Percentiles rank a stretch among this genome's conserved stretches.
Conservation (phyloP, 2,113 vertebrate genomes). For the Empidonax alnorum region DNA sequence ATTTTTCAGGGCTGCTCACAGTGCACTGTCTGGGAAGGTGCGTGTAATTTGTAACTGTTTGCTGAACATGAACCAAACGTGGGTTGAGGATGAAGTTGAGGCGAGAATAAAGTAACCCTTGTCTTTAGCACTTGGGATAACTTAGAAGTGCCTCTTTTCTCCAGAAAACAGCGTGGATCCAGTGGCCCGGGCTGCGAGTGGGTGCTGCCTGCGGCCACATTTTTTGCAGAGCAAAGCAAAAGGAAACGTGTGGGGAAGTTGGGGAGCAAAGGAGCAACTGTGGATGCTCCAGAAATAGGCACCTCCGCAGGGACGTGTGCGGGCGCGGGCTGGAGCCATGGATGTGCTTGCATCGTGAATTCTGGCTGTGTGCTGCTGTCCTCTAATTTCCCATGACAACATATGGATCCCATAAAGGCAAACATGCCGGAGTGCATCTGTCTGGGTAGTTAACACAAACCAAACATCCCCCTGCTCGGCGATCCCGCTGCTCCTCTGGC, state of each 20-base stretch:
- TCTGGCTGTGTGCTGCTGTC: conserved; percentile 66
- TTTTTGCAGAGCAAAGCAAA: conserved; percentile 4
- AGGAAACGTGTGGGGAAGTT: conserved; percentile 24
- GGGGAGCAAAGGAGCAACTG: neutral
- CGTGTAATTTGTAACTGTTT: conserved; percentile 25
- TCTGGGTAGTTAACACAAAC: conserved; percentile 78
- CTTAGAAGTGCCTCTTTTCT: conserved; percentile 38
- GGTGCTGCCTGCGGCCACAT: neutral
- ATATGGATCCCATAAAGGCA: conserved; percentile 80
- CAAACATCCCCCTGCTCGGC: conserved; percentile 68
- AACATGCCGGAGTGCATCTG: conserved; percentile 78
- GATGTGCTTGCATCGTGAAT: neutral
- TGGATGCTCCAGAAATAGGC: conserved; percentile 25
- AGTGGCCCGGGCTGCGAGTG: conserved; percentile 2
- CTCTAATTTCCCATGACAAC: conserved; percentile 77
- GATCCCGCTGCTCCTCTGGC: conserved; percentile 39
- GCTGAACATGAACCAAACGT: conserved; percentile 21
- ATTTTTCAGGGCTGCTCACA: conserved; percentile 18
- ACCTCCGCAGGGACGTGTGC: neutral
- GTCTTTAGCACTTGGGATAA: conserved; percentile 3
- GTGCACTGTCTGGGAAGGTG: neutral
- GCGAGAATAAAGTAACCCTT: conserved; percentile 16
- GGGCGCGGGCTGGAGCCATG: conserved; percentile 12
- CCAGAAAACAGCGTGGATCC: neutral
- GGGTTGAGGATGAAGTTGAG: conserved; percentile 37